These are phyloP conservation scores for Palloptera scutellata DNA, from an alignment of 2,888 invertebrate species.

Conservation along the genomic window DNA sequence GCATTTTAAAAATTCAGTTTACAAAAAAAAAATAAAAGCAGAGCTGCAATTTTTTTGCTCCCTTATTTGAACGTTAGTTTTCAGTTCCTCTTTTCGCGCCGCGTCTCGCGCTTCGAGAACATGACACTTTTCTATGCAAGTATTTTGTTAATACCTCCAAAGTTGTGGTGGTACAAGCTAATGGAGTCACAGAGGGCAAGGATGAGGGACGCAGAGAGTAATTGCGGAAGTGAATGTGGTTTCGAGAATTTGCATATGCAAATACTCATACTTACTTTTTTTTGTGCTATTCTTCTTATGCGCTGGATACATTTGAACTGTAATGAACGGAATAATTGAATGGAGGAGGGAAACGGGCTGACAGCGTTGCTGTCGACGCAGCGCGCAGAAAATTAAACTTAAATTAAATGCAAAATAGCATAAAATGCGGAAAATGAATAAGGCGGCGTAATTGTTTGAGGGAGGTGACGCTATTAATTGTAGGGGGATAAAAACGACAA, in stretches of 20 bases:
- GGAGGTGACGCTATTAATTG: slow-evolving; percentile 39
- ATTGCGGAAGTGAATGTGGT: no score
- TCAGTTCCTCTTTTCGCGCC: no score
- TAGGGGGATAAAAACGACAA: not conserved
- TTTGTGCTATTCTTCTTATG: no score
- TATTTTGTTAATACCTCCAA: no score
- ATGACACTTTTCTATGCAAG: not conserved
- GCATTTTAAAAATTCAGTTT: slow-evolving; percentile 26
- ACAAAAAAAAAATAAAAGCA: slow-evolving; percentile 1
- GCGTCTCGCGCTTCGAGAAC: not conserved
- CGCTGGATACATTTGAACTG: no score
- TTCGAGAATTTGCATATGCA: no score
- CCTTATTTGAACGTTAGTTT: not conserved
- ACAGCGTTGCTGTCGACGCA: not conserved
- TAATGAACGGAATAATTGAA: no score
- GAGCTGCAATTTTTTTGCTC: slow-evolving; percentile 15
- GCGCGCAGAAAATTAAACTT: not conserved
- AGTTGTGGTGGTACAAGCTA: no score
- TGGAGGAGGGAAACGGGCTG: not conserved
- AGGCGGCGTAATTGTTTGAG: slow-evolving; percentile 30
- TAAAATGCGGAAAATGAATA: slow-evolving; percentile 29
- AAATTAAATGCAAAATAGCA: slow-evolving; percentile 46
- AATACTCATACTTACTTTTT: no score
- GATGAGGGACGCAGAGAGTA: no score
- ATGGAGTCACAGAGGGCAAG: no score